Conservation (phyloP, 2,888 invertebrate genomes). For the Scaptomyza flava region DNA sequence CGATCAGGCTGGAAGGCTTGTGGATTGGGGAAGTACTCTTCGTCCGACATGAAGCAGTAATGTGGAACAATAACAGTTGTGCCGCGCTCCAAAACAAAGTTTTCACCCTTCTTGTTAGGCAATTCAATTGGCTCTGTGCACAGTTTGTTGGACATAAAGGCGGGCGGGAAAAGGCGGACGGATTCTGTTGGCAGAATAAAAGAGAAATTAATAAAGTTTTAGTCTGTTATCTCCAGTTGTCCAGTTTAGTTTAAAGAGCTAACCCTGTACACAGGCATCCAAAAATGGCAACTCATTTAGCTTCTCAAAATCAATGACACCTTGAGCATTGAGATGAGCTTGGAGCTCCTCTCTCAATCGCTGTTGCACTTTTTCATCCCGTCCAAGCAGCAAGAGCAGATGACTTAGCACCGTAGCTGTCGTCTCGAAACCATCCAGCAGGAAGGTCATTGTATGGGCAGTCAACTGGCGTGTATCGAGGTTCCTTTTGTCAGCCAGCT, state of each 20-base stretch:
- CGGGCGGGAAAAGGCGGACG: slow-evolving; percentile 77
- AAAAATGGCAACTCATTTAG: slow-evolving; percentile 77
- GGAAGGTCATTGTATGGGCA: slow-evolving; percentile 81
- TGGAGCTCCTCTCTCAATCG: slow-evolving; percentile 74
- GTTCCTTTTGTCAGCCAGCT: slow-evolving; percentile 74
- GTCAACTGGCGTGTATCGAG: slow-evolving; percentile 63
- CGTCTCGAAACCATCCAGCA: slow-evolving; percentile 83
- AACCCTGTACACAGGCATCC: slow-evolving; percentile 82
- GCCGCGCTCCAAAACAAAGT: slow-evolving; percentile 61
- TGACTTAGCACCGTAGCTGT: slow-evolving; percentile 75
- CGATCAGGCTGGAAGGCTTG: slow-evolving; percentile 80
- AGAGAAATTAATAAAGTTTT: neutral
- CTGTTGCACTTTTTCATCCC: slow-evolving; percentile 67
- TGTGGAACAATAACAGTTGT: slow-evolving; percentile 71
- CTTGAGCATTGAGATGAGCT: slow-evolving; percentile 41
- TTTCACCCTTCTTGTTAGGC: slow-evolving; percentile 70
- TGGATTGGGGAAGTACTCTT: slow-evolving; percentile 73
- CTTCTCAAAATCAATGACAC: slow-evolving; percentile 74
- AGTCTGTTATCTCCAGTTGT: no score
- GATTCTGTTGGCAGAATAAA: slow-evolving; percentile 57
- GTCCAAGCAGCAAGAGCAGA: slow-evolving; percentile 73
- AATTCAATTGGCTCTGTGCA: slow-evolving; percentile 76
- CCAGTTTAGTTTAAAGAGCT: neutral
- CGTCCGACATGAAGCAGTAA: slow-evolving; percentile 71
- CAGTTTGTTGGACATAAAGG: slow-evolving; percentile 58